These are phyloP conservation scores for Thermophis baileyi DNA, from an alignment of 2,113 vertebrate species.

Conservation along the genomic window DNA sequence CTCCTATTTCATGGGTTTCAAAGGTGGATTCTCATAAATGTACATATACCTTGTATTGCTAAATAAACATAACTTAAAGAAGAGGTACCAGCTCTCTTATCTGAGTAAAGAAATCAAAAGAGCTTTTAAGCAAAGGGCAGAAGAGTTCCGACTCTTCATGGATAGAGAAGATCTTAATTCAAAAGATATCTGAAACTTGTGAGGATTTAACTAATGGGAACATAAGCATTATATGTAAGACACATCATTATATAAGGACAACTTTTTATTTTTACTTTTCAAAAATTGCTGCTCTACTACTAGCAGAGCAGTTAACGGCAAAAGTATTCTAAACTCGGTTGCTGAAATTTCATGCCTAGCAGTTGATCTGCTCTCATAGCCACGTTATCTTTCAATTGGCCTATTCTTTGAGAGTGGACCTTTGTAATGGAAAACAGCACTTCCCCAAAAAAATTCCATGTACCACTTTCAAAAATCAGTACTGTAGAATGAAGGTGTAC, in stretches of 20 bases:
- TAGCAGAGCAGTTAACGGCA: not conserved
- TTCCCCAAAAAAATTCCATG: not conserved
- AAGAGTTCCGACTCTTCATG: not conserved
- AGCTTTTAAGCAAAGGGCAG: not conserved
- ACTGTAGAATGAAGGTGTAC: not conserved
- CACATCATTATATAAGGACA: not conserved
- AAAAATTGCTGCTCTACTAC: not conserved
- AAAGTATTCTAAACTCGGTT: not conserved
- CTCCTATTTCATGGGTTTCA: conserved; percentile 71
- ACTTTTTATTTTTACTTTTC: not conserved
- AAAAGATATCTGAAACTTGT: not conserved
- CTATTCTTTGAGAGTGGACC: accelerated
- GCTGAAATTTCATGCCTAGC: not conserved
- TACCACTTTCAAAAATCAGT: not conserved
- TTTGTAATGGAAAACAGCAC: not conserved
- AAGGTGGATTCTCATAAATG: conserved; percentile 72
- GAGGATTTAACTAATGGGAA: not conserved
- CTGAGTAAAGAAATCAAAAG: conserved; percentile 30
- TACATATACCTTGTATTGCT: conserved; percentile 75
- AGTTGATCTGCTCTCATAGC: not conserved
- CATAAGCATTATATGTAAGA: not conserved
- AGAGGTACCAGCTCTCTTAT: not conserved
- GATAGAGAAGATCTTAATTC: not conserved
- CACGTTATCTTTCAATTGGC: not conserved
- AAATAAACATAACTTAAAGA: conserved; percentile 80